These are phyloP conservation scores for Coenonympha glycerion DNA, from an alignment of 2,888 invertebrate genomes.

Conservation along the genomic window DNA sequence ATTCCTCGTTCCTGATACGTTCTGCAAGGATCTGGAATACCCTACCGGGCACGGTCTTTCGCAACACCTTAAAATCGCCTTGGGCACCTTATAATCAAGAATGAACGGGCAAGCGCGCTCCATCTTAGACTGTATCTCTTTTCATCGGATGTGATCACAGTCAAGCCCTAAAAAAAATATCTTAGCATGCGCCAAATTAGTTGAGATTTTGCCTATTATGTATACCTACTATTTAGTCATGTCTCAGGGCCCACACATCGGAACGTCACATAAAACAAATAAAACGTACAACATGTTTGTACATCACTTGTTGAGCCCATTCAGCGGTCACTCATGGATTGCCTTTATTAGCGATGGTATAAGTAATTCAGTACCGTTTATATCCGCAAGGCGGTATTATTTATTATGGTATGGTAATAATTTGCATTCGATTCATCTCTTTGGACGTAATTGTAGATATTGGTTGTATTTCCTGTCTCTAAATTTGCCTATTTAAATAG, in stretches of 20 bases:
- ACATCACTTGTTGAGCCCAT: slow-evolving; percentile 37
- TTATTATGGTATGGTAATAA: not conserved
- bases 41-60: too few relatives aligned
- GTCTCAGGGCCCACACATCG: slow-evolving; percentile 4
- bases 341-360: slow-evolving; percentile 33
- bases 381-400: slow-evolving; percentile 40
- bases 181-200: too few relatives aligned
- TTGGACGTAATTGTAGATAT: not conserved
- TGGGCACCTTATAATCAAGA: too few relatives aligned
- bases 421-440: slow-evolving; percentile 1
- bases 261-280: slow-evolving; percentile 21
- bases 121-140: too few relatives aligned
- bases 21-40: too few relatives aligned
- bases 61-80: too few relatives aligned
- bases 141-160: too few relatives aligned
- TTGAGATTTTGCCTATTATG: too few relatives aligned
- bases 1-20: too few relatives aligned
- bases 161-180: too few relatives aligned
- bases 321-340: slow-evolving; percentile 47
- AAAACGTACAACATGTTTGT: slow-evolving; percentile 24
- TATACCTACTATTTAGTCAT: not conserved
- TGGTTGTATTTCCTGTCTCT: not conserved
- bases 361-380: slow-evolving; percentile 16
- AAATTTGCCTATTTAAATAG: not conserved
- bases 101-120: too few relatives aligned